Evolutionary conservation across 2,113 vertebrate species (phyloP).

Genomic region (Hippolais icterina): DNA sequence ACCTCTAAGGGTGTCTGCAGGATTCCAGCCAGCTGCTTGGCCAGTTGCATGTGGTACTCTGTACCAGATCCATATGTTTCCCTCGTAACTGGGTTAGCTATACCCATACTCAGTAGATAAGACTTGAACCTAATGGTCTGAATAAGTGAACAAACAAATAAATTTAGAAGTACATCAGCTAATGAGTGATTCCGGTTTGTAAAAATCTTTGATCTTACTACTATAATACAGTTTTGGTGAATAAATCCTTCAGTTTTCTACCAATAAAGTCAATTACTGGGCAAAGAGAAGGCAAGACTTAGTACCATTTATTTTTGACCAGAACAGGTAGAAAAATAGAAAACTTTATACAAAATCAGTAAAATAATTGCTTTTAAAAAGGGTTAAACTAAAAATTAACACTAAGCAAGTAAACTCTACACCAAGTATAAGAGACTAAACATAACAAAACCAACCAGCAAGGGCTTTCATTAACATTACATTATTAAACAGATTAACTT

Average conservation of each 20-base stretch:
- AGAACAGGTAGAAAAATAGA: background rate
- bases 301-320: background rate
- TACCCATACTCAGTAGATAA: conserved; percentile 97
- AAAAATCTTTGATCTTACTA: background rate
- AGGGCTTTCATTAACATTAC: background rate
- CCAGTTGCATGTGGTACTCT: conserved; percentile 95
- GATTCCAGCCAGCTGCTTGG: conserved; percentile 91
- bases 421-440: background rate
- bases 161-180: background rate
- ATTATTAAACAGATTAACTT: background rate
- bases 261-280: background rate
- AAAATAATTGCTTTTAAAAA: background rate
- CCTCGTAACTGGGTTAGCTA: conserved; percentile 94
- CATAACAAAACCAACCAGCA: background rate
- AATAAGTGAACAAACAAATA: background rate
- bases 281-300: background rate
- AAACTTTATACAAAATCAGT: background rate
- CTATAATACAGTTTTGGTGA: background rate
- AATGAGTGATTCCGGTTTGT: background rate
- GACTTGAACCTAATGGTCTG: conserved; percentile 97
- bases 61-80: conserved; percentile 94
- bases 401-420: background rate
- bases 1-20: conserved; percentile 91
- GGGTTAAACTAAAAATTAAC: background rate
- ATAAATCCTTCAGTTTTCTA: background rate